phyloP scores from a whole-genome alignment of 2,797 vertebrate genomes.

The Leucoraja ocellata region DNA sequence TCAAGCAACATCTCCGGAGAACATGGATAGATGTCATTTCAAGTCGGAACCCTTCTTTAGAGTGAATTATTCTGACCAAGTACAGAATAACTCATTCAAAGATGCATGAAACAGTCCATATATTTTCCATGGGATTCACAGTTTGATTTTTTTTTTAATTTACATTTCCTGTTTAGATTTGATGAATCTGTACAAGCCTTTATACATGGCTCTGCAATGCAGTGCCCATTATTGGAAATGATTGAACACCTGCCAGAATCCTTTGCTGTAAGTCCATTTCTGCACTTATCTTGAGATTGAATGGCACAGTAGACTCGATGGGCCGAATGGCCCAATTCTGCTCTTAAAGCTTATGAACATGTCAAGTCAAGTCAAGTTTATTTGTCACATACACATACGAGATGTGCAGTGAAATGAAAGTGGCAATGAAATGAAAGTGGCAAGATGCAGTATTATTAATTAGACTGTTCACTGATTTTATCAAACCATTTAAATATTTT shows the following conservation, averaged over 20 bases:
- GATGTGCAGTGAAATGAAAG: too few relatives aligned
- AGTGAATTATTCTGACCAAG: too few relatives aligned
- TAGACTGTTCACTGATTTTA: background rate
- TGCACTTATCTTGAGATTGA: background rate
- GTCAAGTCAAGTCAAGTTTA: too few relatives aligned
- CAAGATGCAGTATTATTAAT: background rate
- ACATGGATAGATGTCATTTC: too few relatives aligned
- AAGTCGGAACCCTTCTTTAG: too few relatives aligned
- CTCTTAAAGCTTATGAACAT: too few relatives aligned
- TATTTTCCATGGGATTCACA: background rate
- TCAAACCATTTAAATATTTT: background rate
- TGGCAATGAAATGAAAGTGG: too few relatives aligned
- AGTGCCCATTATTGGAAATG: slow-evolving; percentile 72
- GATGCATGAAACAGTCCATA: background rate
- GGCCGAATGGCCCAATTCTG: too few relatives aligned
- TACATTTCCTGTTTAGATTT: slow-evolving; percentile 54
- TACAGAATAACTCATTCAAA: background rate
- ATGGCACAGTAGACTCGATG: too few relatives aligned
- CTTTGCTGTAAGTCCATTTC: slow-evolving; percentile 65
- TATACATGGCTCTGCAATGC: slow-evolving; percentile 53
- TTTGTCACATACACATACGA: too few relatives aligned
- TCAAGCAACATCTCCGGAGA: too few relatives aligned
- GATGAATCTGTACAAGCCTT: slow-evolving; percentile 67
- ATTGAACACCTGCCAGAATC: slow-evolving; percentile 85
- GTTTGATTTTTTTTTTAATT: background rate